A percentile compares a stretch with the other conserved stretches of the same genome.
These are phyloP conservation scores for Hemiscyllium ocellatum DNA, from an alignment of 2,113 vertebrate species.

Conservation along the genomic window DNA sequence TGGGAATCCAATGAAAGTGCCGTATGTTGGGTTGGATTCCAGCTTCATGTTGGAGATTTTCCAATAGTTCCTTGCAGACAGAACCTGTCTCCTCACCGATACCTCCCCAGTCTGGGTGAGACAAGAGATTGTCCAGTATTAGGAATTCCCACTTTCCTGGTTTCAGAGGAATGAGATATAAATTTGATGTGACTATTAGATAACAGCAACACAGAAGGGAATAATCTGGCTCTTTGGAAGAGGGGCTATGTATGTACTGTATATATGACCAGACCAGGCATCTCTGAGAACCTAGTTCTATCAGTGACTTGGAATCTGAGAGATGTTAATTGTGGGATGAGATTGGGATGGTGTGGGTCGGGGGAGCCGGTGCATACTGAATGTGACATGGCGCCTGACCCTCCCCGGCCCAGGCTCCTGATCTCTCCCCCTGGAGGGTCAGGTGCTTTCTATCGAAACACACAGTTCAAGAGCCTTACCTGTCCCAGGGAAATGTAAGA, in stretches of 20 bases:
- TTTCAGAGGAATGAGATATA: neutral
- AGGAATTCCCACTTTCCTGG: neutral
- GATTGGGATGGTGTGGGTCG: no score
- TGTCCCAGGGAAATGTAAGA: neutral
- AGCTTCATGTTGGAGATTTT: neutral
- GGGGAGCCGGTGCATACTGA: no score
- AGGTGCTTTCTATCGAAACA: neutral
- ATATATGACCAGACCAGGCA: neutral
- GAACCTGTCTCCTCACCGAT: no score
- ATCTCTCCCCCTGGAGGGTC: neutral
- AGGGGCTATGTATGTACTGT: neutral
- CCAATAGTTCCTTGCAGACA: neutral
- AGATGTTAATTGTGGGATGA: neutral
- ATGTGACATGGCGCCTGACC: neutral
- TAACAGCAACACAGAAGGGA: neutral
- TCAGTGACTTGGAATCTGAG: neutral
- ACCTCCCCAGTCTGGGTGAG: no score
- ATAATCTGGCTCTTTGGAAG: neutral
- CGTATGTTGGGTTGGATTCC: neutral
- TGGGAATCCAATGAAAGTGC: neutral
- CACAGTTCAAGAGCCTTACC: neutral
- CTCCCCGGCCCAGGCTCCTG: neutral
- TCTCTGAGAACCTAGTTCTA: neutral
- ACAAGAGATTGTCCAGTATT: neutral
- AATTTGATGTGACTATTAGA: neutral